phyloP scores from a whole-genome alignment of 2,888 invertebrate species.

The Entomobrya proxima region DNA sequence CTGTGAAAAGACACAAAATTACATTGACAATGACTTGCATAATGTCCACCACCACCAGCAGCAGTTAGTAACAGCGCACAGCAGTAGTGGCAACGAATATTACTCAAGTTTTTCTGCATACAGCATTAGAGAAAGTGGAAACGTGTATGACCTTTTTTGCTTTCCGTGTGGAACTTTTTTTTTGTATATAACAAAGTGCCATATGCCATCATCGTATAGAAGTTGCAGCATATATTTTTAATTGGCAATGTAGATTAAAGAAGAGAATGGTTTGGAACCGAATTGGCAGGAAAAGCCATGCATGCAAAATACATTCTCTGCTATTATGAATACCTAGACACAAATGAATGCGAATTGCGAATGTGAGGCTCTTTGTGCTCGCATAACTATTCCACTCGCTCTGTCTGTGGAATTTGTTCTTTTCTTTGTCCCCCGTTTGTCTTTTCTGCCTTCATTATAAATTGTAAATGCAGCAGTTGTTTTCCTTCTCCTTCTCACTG shows the following conservation, averaged over 20 bases:
- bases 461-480: background rate
- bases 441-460: background rate
- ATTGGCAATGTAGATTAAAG: background rate
- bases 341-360: too few relatives aligned
- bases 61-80: too few relatives aligned
- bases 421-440: background rate
- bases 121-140: background rate
- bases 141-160: background rate
- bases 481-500: too few relatives aligned
- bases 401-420: background rate
- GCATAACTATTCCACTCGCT: too few relatives aligned
- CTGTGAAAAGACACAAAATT: conserved; percentile 2
- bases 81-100: too few relatives aligned
- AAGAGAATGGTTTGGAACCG: background rate
- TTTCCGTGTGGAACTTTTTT: background rate
- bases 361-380: too few relatives aligned
- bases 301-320: background rate
- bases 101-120: too few relatives aligned
- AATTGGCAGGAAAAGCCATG: background rate
- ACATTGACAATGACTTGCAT: background rate
- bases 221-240: too few relatives aligned
- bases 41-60: too few relatives aligned
- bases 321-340: background rate
- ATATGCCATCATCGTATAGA: too few relatives aligned
- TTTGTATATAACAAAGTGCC: too few relatives aligned